Percentiles rank a stretch among this genome's conserved stretches.
Evolutionary conservation across 2,113 vertebrate species (phyloP).

Genomic region (Columbina picui): DNA sequence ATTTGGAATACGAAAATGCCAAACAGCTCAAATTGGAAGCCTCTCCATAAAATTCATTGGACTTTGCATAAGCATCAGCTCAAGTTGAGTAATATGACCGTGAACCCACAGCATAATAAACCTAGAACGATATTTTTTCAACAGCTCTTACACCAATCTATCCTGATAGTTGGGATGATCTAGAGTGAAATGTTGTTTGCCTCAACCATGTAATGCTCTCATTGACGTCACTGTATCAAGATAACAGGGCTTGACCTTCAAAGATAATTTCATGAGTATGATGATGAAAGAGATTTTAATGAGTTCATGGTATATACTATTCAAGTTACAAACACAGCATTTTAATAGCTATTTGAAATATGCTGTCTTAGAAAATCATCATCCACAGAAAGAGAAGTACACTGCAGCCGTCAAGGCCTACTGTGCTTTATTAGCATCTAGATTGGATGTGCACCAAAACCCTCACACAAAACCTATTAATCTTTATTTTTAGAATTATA

Average conservation of each 20-base stretch:
- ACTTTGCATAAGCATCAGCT: background rate
- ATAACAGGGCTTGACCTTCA: background rate
- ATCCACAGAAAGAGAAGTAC: background rate
- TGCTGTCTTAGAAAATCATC: background rate
- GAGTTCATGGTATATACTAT: background rate
- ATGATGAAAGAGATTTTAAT: conserved; percentile 20
- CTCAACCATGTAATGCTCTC: background rate
- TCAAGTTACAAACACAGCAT: conserved; percentile 35
- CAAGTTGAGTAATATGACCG: background rate
- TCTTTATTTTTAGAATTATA: background rate
- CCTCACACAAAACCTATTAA: background rate
- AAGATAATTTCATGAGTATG: background rate
- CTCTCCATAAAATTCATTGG: background rate
- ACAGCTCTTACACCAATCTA: background rate
- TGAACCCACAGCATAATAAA: background rate
- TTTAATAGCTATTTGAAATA: conserved; percentile 28
- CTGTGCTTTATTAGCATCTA: background rate
- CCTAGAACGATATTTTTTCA: background rate
- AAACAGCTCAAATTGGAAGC: background rate
- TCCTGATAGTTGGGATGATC: background rate
- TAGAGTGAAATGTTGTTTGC: background rate
- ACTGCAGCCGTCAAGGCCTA: background rate
- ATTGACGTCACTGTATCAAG: background rate
- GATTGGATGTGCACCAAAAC: background rate
- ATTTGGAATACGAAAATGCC: background rate